A percentile compares a stretch with the other conserved stretches of the same genome.
These are phyloP conservation scores for Orchestes rusci DNA, from an alignment of 2,888 invertebrate genomes.

Conservation along the genomic window DNA sequence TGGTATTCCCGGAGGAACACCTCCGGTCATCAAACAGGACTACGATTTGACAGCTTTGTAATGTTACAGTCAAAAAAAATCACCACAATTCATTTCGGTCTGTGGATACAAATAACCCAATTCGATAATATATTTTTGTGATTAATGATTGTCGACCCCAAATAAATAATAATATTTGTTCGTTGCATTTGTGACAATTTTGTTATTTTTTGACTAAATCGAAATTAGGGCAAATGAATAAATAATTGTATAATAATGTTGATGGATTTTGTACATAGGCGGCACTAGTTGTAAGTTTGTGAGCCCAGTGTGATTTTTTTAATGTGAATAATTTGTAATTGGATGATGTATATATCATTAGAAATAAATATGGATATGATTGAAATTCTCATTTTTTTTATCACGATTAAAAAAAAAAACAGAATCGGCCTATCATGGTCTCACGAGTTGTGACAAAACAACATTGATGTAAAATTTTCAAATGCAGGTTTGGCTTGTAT, in stretches of 20 bases:
- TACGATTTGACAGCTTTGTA: slow-evolving; percentile 78
- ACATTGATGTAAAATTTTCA: too few species aligned
- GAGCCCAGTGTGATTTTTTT: slow-evolving; percentile 42
- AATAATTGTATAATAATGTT: too few species aligned
- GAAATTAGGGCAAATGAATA: too few species aligned
- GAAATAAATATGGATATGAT: slow-evolving; percentile 42
- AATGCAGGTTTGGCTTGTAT: too few species aligned
- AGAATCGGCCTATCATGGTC: not conserved
- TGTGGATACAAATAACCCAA: not conserved
- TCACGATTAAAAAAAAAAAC: not conserved
- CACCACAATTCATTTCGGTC: too few species aligned
- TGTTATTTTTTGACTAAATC: too few species aligned
- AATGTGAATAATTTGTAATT: slow-evolving; percentile 34
- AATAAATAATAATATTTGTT: too few species aligned
- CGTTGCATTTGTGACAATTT: slow-evolving; percentile 1
- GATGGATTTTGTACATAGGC: too few species aligned
- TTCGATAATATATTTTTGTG: not conserved
- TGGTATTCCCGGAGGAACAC: slow-evolving; percentile 39
- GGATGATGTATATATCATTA: slow-evolving; percentile 35
- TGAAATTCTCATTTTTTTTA: slow-evolving; percentile 17
- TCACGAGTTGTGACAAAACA: too few species aligned
- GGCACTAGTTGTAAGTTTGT: slow-evolving; percentile 16
- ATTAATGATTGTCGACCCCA: too few species aligned
- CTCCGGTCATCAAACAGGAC: slow-evolving; percentile 73
- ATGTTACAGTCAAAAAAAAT: too few species aligned